Evolutionary conservation across 1,140 invertebrate species (phyloP), one percentile per base, ranked within the genome.

Genomic region (Heterodera schachtii): DNA sequence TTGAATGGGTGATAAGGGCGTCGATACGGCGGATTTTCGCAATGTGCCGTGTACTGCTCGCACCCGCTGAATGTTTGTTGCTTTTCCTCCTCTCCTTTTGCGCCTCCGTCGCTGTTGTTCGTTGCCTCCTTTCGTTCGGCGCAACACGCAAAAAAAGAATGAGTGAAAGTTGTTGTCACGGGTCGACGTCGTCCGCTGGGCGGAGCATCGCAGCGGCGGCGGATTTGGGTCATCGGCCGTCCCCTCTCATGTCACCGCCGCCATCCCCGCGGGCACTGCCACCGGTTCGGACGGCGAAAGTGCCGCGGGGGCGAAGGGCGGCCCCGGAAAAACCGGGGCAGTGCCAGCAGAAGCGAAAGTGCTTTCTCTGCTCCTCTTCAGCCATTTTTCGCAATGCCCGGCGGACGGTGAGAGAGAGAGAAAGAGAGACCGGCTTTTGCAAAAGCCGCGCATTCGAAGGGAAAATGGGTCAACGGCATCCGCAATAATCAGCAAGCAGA

Each of bases 381-480:
- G 74, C 74, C 57, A 75, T 75, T 75, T 75, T 75, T 75, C 74
- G 74, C 74, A 75, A 75, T 44, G 52, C 57, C 64, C 64, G 57
- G 57, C 74, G 41, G 31, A 57, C 46, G 41, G 52, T 19, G 66
- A 16, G 57, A 31, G 1, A 31, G 31, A 31, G 31, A 31, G 31
- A n/a, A n/a, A 31, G 74, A 75, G 66, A 52, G 66, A 64, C 66
- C 74, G 74, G 74, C 74, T 57, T 75, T 52, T 66, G 43, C 57
- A 19, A 19, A 44, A 44, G 21, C 73, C 73, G 49, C 31, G 43
- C 70, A 13, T 57, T 57, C 31, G 31, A 31, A 31, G 31, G 1
- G 46, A 75, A 75, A 57, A 43, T 75, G 66, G 74, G 74, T 75
- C 74, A 75, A 75, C 74, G 74, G 74, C 74, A 75, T 75, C 74